phyloP scores from a whole-genome alignment of 1,140 invertebrate genomes.

The Tribolium castaneum region DNA sequence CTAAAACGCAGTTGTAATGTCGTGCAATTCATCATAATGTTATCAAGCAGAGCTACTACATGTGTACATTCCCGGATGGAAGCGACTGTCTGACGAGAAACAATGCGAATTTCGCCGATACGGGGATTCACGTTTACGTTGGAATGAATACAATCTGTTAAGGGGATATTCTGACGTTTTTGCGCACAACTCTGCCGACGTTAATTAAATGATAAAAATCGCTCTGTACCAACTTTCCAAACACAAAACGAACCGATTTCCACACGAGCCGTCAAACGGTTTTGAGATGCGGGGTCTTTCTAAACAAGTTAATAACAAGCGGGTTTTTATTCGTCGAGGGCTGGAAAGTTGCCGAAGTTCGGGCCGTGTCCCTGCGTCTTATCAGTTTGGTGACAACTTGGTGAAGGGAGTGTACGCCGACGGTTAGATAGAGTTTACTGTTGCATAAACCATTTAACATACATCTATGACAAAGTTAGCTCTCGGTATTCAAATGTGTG shows the following conservation, averaged over 20 bases:
- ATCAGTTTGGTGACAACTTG: constrained; percentile 40
- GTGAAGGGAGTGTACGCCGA: constrained; percentile 29
- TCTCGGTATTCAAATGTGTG: constrained; percentile 33
- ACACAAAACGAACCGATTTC: background rate
- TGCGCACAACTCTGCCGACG: background rate
- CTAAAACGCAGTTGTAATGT: constrained; percentile 41
- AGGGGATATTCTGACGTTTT: constrained; percentile 24
- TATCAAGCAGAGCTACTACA: constrained; percentile 43
- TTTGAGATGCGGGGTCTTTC: background rate
- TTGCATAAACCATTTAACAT: constrained; percentile 59
- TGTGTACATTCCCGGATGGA: constrained; percentile 40
- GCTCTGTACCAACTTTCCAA: background rate
- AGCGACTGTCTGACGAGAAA: constrained; percentile 16
- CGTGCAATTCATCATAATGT: constrained; percentile 48
- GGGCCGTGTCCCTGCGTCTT: constrained; percentile 17
- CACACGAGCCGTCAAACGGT: background rate
- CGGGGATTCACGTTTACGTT: constrained; percentile 4
- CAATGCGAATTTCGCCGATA: constrained; percentile 30
- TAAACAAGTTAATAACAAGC: no score
- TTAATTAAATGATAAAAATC: constrained; percentile 26
- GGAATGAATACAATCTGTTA: constrained; percentile 24
- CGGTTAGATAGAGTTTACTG: constrained; percentile 51
- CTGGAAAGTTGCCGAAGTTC: constrained; percentile 22
- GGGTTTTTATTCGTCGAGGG: constrained; percentile 2
- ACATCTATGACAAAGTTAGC: constrained; percentile 56